Percentiles rank a stretch among this genome's conserved stretches.
phyloP scores from a whole-genome alignment of 2,113 vertebrate species.

The Leptodactylus fuscus region DNA sequence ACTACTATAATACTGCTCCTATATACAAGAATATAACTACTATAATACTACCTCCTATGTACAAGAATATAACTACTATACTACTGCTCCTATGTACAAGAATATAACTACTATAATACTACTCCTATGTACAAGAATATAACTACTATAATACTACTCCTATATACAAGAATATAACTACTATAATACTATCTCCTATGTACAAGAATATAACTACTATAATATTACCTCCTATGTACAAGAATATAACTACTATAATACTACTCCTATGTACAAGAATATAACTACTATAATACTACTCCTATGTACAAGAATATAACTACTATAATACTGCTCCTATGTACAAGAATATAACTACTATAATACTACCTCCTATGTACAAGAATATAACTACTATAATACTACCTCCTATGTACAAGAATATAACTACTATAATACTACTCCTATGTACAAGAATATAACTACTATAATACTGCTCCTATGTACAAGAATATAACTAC shows the following conservation, averaged over 20 bases:
- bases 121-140: background rate
- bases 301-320: background rate
- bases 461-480: too few relatives aligned
- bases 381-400: too few relatives aligned
- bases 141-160: background rate
- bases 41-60: background rate
- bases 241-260: slow-evolving; percentile 16
- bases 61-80: slow-evolving; percentile 1
- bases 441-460: too few relatives aligned
- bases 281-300: background rate
- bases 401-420: too few relatives aligned
- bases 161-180: background rate
- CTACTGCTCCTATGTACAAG: background rate
- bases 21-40: background rate
- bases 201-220: background rate
- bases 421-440: too few relatives aligned
- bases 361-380: too few relatives aligned
- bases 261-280: background rate
- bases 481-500: too few relatives aligned
- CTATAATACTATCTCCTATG: background rate
- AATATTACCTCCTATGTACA: background rate
- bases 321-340: background rate
- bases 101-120: slow-evolving; percentile 7
- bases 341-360: background rate
- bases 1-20: background rate